A percentile compares a stretch with the other conserved stretches of the same genome.
Conservation (phyloP, 2,888 invertebrate species). For the Agrochola lota region DNA sequence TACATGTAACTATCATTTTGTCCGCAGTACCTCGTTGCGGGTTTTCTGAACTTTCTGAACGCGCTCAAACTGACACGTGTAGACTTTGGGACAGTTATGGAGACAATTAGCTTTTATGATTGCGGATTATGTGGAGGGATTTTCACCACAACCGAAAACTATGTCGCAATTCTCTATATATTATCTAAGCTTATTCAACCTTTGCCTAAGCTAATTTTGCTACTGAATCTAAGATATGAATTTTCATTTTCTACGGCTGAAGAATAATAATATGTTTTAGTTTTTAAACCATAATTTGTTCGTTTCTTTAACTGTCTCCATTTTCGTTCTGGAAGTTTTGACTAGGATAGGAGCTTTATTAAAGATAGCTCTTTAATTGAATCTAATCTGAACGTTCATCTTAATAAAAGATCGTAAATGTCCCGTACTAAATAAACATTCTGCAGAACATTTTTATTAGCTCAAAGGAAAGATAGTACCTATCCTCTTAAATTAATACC, state of each 20-base stretch:
- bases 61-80: constrained; percentile 19
- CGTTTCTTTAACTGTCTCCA: background rate
- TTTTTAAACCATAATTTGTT: background rate
- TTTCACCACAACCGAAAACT: background rate
- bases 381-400: constrained; percentile 1
- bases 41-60: constrained; percentile 20
- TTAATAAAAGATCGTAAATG: constrained; percentile 26
- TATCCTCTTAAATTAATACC: constrained; percentile 34
- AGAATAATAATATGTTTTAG: background rate
- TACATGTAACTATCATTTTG: constrained; percentile 10
- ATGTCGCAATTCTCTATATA: too few relatives aligned
- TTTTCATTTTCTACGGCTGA: background rate
- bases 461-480: constrained; percentile 8
- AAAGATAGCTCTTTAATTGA: background rate
- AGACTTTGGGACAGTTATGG: background rate
- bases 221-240: background rate
- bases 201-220: background rate
- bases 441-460: constrained; percentile 23
- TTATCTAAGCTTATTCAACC: background rate
- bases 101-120: background rate
- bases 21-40: constrained; percentile 35
- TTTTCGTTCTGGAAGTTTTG: background rate
- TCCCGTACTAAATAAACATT: constrained; percentile 19
- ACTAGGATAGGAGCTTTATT: background rate
- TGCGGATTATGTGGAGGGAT: background rate